Conservation (phyloP, 2,113 vertebrate genomes). For the Naja naja region DNA sequence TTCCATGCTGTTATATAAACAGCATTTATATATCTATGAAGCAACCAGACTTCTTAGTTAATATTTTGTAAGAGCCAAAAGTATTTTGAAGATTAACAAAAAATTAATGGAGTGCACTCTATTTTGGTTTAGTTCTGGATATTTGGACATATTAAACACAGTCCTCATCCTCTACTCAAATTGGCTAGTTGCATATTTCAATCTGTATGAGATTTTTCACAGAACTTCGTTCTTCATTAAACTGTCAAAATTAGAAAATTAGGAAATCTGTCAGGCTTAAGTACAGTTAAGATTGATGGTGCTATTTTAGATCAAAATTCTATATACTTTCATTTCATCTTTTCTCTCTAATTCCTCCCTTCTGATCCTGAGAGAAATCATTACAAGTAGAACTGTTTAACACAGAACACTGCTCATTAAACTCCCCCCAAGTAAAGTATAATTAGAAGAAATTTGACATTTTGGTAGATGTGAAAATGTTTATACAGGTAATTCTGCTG, state of each 20-base stretch:
- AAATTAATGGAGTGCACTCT: not conserved
- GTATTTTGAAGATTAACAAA: not conserved
- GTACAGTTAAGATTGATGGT: constrained; percentile 26
- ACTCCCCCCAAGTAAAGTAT: not conserved
- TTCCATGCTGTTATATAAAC: not conserved
- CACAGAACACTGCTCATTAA: constrained; percentile 46
- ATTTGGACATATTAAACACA: not conserved
- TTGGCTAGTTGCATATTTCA: not conserved
- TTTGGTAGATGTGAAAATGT: constrained; percentile 28
- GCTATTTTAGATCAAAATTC: constrained; percentile 34
- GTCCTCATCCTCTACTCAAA: not conserved
- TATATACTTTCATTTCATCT: constrained; percentile 43
- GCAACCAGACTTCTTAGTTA: not conserved
- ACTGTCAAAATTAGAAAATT: constrained; percentile 48
- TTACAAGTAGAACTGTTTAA: constrained; percentile 54
- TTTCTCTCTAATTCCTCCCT: constrained; percentile 48
- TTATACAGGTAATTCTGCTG: constrained; percentile 45
- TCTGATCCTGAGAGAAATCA: constrained; percentile 55
- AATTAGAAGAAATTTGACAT: constrained; percentile 37
- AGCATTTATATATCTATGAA: not conserved
- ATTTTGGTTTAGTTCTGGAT: not conserved
- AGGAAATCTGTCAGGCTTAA: constrained; percentile 46
- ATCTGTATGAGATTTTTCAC: rapidly evolving
- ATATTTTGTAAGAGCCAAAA: not conserved
- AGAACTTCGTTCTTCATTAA: constrained; percentile 38